These are phyloP conservation scores for Ataeniobius toweri DNA, from an alignment of 2,797 vertebrate species.

Conservation along the genomic window DNA sequence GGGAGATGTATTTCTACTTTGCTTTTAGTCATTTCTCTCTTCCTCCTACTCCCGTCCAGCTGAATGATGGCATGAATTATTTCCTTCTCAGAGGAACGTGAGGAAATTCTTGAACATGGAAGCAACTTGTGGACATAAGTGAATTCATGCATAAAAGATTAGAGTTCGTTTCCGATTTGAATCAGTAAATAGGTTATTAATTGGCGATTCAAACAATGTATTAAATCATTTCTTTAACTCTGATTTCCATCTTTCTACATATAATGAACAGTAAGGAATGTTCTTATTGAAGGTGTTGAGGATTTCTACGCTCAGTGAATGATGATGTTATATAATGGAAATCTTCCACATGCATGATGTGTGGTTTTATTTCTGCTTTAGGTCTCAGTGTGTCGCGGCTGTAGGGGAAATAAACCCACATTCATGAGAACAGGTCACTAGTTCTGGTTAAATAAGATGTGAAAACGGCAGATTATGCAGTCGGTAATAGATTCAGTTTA, in stretches of 20 bases:
- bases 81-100: slow-evolving; percentile 26
- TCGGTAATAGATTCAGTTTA: background rate
- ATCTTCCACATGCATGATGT: slow-evolving; percentile 1
- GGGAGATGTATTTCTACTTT: no score
- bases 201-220: background rate
- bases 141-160: slow-evolving; percentile 34
- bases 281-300: background rate
- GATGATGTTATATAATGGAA: background rate
- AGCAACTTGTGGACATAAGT: slow-evolving; percentile 15
- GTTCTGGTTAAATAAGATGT: background rate
- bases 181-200: background rate
- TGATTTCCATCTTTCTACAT: background rate
- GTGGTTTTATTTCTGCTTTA: background rate
- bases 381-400: background rate
- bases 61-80: slow-evolving; percentile 41
- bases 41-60: slow-evolving; percentile 18
- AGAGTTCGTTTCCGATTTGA: slow-evolving; percentile 13
- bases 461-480: background rate
- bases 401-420: background rate
- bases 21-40: background rate
- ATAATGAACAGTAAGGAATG: background rate
- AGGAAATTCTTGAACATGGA: slow-evolving; percentile 41
- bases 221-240: background rate
- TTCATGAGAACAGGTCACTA: background rate
- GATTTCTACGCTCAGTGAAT: background rate